Percentiles rank a stretch among this genome's conserved stretches.
phyloP scores from a whole-genome alignment of 2,888 invertebrate genomes.

The Portevinia maculata region DNA sequence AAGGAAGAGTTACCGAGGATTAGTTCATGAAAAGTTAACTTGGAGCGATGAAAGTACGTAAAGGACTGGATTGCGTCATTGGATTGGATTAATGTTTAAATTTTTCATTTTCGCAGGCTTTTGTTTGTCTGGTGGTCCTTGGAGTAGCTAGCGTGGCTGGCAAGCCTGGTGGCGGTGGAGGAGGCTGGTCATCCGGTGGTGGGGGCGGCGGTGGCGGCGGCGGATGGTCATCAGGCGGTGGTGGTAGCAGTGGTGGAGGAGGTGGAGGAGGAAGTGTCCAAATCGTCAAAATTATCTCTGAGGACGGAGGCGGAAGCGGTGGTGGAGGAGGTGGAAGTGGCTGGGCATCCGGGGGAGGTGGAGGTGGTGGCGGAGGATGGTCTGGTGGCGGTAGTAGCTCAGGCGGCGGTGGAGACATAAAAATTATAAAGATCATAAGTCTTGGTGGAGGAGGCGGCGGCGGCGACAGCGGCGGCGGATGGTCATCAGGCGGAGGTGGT shows the following conservation, averaged over 20 bases:
- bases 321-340: slow-evolving; percentile 69
- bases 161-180: slow-evolving; percentile 77
- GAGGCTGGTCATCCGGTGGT: slow-evolving; percentile 66
- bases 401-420: slow-evolving; percentile 73
- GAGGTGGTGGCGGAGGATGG: slow-evolving; percentile 76
- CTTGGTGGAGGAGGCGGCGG: slow-evolving; percentile 53
- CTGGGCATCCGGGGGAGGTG: slow-evolving; percentile 75
- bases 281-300: slow-evolving; percentile 72
- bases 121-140: slow-evolving; percentile 80
- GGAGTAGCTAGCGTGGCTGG: slow-evolving; percentile 80
- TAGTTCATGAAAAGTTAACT: slow-evolving; percentile 25
- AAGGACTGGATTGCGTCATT: slow-evolving; percentile 7
- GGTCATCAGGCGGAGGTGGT: slow-evolving; percentile 42
- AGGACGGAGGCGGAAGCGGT: slow-evolving; percentile 54
- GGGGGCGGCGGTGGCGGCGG: slow-evolving; percentile 48
- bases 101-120: slow-evolving; percentile 76
- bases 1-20: slow-evolving; percentile 42
- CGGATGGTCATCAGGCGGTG: slow-evolving; percentile 57
- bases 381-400: slow-evolving; percentile 75
- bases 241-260: slow-evolving; percentile 56
- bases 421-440: too few species aligned
- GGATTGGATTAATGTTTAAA: slow-evolving; percentile 22
- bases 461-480: slow-evolving; percentile 26
- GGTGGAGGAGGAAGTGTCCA: slow-evolving; percentile 67
- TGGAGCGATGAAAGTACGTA: slow-evolving; percentile 67